A percentile compares a stretch with the other conserved stretches of the same genome.
Conservation (phyloP, 1,140 invertebrate genomes). For the Littorina saxatilis region DNA sequence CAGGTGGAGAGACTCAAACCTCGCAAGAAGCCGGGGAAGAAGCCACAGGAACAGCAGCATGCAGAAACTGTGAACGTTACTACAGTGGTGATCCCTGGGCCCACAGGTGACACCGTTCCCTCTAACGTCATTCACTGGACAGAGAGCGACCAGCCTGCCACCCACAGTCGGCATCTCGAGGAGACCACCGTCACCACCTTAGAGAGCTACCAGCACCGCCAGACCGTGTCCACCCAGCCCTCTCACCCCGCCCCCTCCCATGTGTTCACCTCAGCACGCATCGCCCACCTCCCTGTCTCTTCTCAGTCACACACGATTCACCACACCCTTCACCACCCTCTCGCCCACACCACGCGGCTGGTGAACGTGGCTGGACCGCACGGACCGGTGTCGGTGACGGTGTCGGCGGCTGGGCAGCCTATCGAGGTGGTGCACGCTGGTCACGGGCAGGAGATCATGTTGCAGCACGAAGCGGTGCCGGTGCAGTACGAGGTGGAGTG, state of each 20-base stretch:
- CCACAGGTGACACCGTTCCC: background rate
- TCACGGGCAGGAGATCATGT: slow-evolving; percentile 20
- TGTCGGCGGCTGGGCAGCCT: slow-evolving; percentile 20
- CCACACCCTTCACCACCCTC: slow-evolving; percentile 30
- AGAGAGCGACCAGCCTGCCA: slow-evolving; percentile 13
- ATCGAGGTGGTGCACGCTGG: slow-evolving; percentile 35
- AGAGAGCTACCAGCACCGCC: background rate
- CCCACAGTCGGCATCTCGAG: background rate
- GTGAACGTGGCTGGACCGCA: slow-evolving; percentile 17
- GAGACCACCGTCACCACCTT: background rate
- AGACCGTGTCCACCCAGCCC: background rate
- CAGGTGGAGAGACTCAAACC: slow-evolving; percentile 4
- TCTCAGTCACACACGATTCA: slow-evolving; percentile 15
- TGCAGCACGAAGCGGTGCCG: slow-evolving; percentile 38
- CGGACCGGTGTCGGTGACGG: slow-evolving; percentile 19
- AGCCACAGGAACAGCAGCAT: background rate
- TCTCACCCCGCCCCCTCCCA: background rate
- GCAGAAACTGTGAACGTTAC: background rate
- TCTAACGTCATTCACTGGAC: slow-evolving; percentile 36
- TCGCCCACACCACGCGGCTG: background rate
- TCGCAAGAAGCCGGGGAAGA: slow-evolving; percentile 7
- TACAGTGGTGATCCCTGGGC: slow-evolving; percentile 17
- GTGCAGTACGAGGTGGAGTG: slow-evolving; percentile 57
- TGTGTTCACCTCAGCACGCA: background rate
- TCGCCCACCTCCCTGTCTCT: slow-evolving; percentile 6